phyloP scores from a whole-genome alignment of 2,113 vertebrate genomes.

The Cairina moschata region DNA sequence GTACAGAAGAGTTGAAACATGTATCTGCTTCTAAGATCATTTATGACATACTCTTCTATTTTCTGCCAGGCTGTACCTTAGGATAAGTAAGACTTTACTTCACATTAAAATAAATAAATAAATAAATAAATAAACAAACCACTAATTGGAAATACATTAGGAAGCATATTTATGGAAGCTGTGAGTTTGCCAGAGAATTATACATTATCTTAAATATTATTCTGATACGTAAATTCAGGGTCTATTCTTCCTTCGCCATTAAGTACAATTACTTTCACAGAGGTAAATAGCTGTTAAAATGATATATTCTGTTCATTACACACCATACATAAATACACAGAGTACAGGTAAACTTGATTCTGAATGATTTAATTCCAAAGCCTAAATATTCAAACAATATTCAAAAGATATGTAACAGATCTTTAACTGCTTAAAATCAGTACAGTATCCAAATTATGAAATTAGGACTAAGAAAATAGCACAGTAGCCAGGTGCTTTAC shows the following conservation, averaged over 20 bases:
- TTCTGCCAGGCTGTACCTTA: not conserved
- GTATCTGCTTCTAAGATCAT: not conserved
- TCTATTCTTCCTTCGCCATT: not conserved
- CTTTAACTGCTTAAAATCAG: not conserved
- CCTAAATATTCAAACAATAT: not conserved
- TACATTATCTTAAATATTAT: not conserved
- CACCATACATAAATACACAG: not conserved
- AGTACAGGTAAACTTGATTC: not conserved
- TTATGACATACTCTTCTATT: not conserved
- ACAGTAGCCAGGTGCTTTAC: not conserved
- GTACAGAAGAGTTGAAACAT: not conserved
- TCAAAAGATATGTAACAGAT: not conserved
- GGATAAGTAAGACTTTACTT: not conserved
- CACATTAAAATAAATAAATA: not conserved
- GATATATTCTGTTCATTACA: not conserved
- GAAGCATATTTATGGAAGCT: not conserved
- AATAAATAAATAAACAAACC: not conserved
- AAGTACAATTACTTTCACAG: not conserved
- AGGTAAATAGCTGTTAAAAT: not conserved
- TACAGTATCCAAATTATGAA: not conserved
- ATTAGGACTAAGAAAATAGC: not conserved
- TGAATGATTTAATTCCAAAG: not conserved
- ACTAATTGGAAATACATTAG: not conserved
- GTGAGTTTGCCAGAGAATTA: not conserved
- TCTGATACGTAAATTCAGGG: not conserved